Evolutionary conservation across 2,797 vertebrate genomes (phyloP), one percentile per base, ranked within the genome.

Genomic region (Aphelocoma californica): DNA sequence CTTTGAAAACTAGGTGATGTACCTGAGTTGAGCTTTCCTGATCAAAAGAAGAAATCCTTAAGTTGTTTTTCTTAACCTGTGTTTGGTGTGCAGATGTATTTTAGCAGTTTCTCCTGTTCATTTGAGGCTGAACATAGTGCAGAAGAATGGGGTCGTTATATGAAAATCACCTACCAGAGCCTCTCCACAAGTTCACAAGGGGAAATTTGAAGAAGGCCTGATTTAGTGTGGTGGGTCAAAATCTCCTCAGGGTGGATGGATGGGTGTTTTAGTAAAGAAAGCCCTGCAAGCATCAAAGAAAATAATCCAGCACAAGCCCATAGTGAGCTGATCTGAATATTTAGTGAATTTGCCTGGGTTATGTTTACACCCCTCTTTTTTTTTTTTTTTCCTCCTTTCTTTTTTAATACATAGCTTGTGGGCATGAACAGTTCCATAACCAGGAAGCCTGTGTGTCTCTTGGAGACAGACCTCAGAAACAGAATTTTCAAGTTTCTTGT

Each of bases 361-460:
- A 42, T 56, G 11, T 8, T 71, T 54, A 24, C 19, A 64, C 29
- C 66, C 6, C 3, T 44, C 10, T 36, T 9, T 7, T 36, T 34
- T 16, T 57, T 57, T 42, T 42, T 36, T 42, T 42, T 42, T 42
- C 12, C 14, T 6, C 7, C 3, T 51, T 28, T 16, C 4, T 36
- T 38, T 78, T 72, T 53, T 40, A 19, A 38, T 54, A 73, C 17
- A 19, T 90, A 75, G 70, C 81, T 82, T 56, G 40, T 60, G 67
- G 81, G 70, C 71, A 82, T 88, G 66, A 81, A 70, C 19, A 28
- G 36, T 82, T 12, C 1, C 57, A 58, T 81, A 96, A 96, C 85
- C 92, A 95, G 93, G 86, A 93, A 96, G 18, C 64, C 23, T 84
- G 21, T 95, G 90, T 80, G 60, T 89, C 71, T 95, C 83, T 95